phyloP scores from a whole-genome alignment of 2,888 invertebrate genomes.

The Perdita meconis region DNA sequence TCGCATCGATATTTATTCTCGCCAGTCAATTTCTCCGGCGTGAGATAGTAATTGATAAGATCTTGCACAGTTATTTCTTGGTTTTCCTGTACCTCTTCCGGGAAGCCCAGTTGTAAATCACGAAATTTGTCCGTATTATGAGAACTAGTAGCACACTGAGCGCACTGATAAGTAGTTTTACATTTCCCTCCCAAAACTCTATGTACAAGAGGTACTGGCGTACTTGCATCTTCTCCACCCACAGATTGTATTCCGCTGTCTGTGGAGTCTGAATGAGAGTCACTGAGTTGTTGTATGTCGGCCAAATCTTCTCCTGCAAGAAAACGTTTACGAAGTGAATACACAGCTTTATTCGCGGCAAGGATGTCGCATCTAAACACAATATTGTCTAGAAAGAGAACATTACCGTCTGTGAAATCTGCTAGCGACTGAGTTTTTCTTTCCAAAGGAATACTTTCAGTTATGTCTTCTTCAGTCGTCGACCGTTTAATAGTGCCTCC shows the following conservation, averaged over 20 bases:
- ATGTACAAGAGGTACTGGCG: conserved; percentile 86
- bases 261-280: conserved; percentile 82
- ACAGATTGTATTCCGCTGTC: conserved; percentile 84
- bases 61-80: conserved; percentile 89
- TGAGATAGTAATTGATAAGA: conserved; percentile 91
- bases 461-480: conserved; percentile 83
- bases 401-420: conserved; percentile 80
- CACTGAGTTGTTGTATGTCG: conserved; percentile 79
- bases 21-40: conserved; percentile 91
- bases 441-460: conserved; percentile 77
- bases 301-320: conserved; percentile 77
- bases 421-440: conserved; percentile 82
- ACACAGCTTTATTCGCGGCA: neutral
- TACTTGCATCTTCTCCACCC: conserved; percentile 76
- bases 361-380: neutral
- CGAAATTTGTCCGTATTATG: conserved; percentile 91
- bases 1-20: conserved; percentile 94
- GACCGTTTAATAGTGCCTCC: conserved; percentile 79
- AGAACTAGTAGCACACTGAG: conserved; percentile 89
- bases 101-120: conserved; percentile 92
- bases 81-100: conserved; percentile 84
- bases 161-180: conserved; percentile 90
- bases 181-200: conserved; percentile 91
- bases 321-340: too few relatives aligned
- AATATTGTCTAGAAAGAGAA: neutral